These are phyloP conservation scores for Cephus rjabovi DNA, from an alignment of 2,888 invertebrate genomes.

Conservation along the genomic window DNA sequence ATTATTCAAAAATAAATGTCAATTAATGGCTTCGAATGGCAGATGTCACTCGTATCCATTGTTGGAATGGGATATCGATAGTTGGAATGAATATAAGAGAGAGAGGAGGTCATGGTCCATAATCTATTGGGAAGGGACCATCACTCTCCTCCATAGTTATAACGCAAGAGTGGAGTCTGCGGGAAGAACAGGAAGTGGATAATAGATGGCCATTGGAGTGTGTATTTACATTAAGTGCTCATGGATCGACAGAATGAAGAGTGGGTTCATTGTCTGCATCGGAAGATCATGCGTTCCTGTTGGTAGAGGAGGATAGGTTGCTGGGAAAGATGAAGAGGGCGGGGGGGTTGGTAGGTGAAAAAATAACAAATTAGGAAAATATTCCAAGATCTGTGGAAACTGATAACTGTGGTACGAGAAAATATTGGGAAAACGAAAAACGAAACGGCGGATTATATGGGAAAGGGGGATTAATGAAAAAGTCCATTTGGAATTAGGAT, in stretches of 20 bases:
- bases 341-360: too few species aligned
- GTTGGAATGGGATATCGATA: background rate
- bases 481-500: too few species aligned
- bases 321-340: too few species aligned
- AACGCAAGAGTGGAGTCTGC: background rate
- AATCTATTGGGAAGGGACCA: background rate
- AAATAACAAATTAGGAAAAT: too few species aligned
- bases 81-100: too few species aligned
- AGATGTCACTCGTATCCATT: background rate
- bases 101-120: background rate
- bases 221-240: conserved; percentile 1
- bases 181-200: conserved; percentile 1
- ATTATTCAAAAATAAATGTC: background rate
- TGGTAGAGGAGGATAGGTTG: background rate
- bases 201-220: conserved; percentile 1
- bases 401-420: too few species aligned
- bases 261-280: conserved; percentile 48
- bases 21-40: background rate
- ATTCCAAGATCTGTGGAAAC: too few species aligned
- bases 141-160: background rate
- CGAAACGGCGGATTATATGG: too few species aligned
- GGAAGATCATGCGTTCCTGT: conserved; percentile 2
- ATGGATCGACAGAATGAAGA: conserved; percentile 49
- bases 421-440: too few species aligned
- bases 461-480: too few species aligned